phyloP scores from a whole-genome alignment of 2,797 vertebrate species.

The Chaenodraco wilsoni region DNA sequence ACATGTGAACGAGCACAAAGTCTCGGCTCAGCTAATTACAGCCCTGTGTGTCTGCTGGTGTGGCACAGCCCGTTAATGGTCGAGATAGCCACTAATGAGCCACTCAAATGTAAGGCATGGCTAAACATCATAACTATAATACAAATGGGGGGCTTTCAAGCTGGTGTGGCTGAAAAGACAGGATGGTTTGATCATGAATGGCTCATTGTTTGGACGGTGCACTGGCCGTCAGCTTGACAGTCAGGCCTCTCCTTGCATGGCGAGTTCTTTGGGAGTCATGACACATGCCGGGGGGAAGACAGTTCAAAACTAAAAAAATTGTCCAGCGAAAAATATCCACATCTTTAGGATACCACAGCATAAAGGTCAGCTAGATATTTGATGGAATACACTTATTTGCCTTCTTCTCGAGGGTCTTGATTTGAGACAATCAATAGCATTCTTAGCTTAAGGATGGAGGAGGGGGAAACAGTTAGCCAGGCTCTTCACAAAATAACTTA shows the following conservation, averaged over 20 bases:
- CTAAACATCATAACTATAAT: constrained; percentile 54
- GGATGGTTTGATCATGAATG: constrained; percentile 42
- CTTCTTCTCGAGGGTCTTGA: no score
- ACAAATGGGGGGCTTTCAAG: constrained; percentile 26
- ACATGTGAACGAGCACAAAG: constrained; percentile 48
- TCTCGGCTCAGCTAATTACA: constrained; percentile 62
- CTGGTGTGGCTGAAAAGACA: constrained; percentile 46
- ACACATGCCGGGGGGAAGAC: neutral
- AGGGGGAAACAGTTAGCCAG: no score
- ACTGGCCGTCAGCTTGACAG: neutral
- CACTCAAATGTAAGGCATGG: constrained; percentile 47
- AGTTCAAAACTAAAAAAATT: neutral
- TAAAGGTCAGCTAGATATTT: neutral
- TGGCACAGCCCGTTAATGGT: constrained; percentile 67
- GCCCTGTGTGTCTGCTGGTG: constrained; percentile 47
- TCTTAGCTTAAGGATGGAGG: no score
- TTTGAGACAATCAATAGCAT: no score
- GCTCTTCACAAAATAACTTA: no score
- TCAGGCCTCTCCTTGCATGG: constrained; percentile 3
- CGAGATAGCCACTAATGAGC: constrained; percentile 66
- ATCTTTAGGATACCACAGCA: neutral
- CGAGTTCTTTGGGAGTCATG: neutral
- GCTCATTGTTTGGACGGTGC: constrained; percentile 6
- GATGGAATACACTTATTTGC: no score
- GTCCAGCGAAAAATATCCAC: neutral